These are phyloP conservation scores for Diceros bicornis DNA, from an alignment of 2,797 vertebrate genomes.

Conservation along the genomic window DNA sequence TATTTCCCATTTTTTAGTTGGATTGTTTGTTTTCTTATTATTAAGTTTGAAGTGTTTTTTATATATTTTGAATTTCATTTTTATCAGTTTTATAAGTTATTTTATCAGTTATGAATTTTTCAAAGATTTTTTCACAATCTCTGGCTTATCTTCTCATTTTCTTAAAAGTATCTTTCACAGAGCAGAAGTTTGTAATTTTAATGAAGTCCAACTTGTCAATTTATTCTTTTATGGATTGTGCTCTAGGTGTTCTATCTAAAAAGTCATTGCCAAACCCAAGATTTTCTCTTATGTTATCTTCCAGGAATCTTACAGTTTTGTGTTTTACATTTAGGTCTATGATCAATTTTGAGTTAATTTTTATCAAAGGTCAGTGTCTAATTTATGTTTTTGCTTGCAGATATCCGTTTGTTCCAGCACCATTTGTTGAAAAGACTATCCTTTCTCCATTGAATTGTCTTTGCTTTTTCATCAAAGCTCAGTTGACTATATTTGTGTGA, in stretches of 20 bases:
- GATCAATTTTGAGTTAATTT: not conserved
- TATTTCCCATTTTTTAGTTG: not conserved
- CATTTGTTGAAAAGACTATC: not conserved
- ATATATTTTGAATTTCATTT: not conserved
- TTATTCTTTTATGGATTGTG: not conserved
- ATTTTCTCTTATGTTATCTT: not conserved
- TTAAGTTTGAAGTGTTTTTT: not conserved
- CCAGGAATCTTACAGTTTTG: not conserved
- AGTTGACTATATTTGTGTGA: not conserved
- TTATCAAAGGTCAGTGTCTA: not conserved
- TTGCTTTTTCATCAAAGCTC: not conserved
- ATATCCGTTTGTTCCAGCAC: not conserved
- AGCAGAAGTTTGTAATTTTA: not conserved
- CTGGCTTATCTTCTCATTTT: not conserved
- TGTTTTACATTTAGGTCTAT: not conserved
- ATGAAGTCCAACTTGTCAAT: not conserved
- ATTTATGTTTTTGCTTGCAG: not conserved
- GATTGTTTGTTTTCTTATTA: not conserved
- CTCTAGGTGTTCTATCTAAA: not conserved
- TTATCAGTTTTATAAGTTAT: not conserved
- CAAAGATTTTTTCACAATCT: not conserved
- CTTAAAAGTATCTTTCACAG: not conserved
- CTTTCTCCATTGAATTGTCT: not conserved
- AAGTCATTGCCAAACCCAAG: not conserved
- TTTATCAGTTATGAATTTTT: not conserved